phyloP scores from a whole-genome alignment of 1,140 invertebrate genomes.

The Stenopsyche tienmushanensis region DNA sequence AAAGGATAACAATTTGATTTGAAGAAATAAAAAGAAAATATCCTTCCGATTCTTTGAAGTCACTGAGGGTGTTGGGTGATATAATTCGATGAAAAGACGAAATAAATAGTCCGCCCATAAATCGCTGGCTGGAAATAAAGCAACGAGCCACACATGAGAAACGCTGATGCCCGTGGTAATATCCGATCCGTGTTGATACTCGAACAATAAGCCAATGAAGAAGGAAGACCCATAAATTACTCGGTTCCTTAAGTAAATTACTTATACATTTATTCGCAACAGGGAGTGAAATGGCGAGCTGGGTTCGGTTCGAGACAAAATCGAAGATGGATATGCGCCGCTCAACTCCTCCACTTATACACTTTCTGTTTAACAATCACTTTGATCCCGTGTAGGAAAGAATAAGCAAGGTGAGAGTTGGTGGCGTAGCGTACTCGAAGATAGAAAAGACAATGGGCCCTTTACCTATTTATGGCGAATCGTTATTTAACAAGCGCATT shows the following conservation, averaged over 20 bases:
- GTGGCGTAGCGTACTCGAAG: background rate
- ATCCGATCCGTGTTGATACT: slow-evolving; percentile 14
- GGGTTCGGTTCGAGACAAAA: background rate
- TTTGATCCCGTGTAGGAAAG: background rate
- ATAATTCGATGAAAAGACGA: too few relatives aligned
- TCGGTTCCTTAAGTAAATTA: slow-evolving; percentile 13
- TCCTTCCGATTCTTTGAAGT: too few relatives aligned
- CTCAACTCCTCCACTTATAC: background rate
- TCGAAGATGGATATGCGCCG: slow-evolving; percentile 11
- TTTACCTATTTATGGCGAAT: slow-evolving; percentile 35
- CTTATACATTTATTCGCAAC: slow-evolving; percentile 14
- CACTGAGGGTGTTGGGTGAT: too few relatives aligned
- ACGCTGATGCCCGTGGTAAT: background rate
- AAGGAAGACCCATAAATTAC: slow-evolving; percentile 8
- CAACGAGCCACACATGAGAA: too few relatives aligned
- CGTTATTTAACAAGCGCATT: slow-evolving; percentile 35
- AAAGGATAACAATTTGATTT: too few relatives aligned
- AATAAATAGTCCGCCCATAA: too few relatives aligned
- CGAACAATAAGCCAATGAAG: slow-evolving; percentile 18
- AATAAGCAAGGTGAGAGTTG: too few relatives aligned
- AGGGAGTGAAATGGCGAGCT: background rate
- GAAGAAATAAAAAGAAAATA: too few relatives aligned
- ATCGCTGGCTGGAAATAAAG: too few relatives aligned
- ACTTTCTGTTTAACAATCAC: background rate
- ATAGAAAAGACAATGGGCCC: slow-evolving; percentile 28